Evolutionary conservation across 2,113 vertebrate species (phyloP).

Genomic region (Eira barbara): DNA sequence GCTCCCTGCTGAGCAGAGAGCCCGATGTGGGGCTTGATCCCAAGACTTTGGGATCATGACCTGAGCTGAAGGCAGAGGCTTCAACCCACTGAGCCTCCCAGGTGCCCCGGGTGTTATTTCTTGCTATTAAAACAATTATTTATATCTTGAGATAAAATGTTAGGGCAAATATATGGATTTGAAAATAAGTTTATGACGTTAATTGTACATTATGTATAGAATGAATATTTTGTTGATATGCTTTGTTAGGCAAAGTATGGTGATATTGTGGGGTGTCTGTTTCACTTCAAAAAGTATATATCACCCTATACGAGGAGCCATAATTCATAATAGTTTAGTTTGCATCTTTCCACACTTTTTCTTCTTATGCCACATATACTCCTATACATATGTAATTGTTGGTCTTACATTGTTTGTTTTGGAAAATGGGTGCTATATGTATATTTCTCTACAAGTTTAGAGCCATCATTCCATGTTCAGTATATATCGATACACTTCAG

Average conservation of each 20-base stretch:
- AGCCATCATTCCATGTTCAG: neutral
- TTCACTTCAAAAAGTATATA: conserved; percentile 38
- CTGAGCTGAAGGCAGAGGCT: too few species aligned
- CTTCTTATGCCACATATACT: neutral
- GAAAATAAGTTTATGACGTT: conserved; percentile 9
- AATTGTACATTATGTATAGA: neutral
- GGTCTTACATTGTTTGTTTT: conserved; percentile 9
- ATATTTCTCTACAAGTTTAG: conserved; percentile 3
- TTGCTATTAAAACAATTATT: neutral
- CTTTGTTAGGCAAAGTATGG: neutral
- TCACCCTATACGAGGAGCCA: neutral
- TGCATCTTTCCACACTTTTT: conserved; percentile 1
- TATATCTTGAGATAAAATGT: conserved; percentile 21
- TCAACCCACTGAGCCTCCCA: too few species aligned
- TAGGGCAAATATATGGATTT: neutral
- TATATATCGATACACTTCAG: neutral
- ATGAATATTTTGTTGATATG: neutral
- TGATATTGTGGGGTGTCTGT: neutral
- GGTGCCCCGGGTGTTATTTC: neutral
- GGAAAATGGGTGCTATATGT: neutral
- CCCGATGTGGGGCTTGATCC: too few species aligned
- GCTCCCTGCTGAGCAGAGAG: too few species aligned
- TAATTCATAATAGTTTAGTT: conserved; percentile 37
- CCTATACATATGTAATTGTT: neutral
- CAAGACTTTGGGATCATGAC: too few species aligned